Conservation (phyloP, 2,888 invertebrate species). For the Ormyrus pomaceus region DNA sequence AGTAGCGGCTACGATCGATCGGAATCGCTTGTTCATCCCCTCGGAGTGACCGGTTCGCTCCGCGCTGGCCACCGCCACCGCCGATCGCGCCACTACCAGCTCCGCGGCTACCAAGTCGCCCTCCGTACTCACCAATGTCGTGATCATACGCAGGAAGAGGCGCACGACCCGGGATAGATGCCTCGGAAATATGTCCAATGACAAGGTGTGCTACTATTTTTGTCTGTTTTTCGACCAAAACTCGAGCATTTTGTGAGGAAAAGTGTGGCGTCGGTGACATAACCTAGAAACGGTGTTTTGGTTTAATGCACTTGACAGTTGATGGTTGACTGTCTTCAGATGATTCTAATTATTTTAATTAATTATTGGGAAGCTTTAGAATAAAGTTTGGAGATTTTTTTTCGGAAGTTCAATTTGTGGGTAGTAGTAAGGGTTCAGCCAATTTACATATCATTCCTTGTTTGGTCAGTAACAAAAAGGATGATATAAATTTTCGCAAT, state of each 20-base stretch:
- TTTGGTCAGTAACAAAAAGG: too few species aligned
- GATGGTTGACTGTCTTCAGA: neutral
- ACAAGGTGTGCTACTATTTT: slow-evolving; percentile 35
- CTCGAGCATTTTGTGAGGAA: neutral
- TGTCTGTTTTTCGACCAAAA: neutral
- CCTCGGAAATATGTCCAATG: slow-evolving; percentile 42
- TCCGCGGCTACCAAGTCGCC: neutral
- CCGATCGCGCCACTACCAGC: neutral
- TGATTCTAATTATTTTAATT: neutral
- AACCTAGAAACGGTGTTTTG: slow-evolving; percentile 1
- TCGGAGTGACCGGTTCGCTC: slow-evolving; percentile 10
- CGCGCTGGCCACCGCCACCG: neutral
- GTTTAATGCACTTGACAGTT: too few species aligned
- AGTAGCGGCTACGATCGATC: neutral
- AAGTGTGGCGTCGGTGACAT: neutral
- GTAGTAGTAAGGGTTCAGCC: too few species aligned
- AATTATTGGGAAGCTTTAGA: too few species aligned
- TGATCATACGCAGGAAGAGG: slow-evolving; percentile 27
- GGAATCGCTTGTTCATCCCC: neutral
- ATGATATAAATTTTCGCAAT: neutral
- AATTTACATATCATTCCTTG: too few species aligned
- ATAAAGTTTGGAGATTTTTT: too few species aligned
- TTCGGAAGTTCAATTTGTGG: too few species aligned
- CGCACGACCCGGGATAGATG: slow-evolving; percentile 22
- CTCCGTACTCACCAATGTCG: slow-evolving; percentile 35